Conservation (phyloP, 2,888 invertebrate species). For the Lochmaea capreae region DNA sequence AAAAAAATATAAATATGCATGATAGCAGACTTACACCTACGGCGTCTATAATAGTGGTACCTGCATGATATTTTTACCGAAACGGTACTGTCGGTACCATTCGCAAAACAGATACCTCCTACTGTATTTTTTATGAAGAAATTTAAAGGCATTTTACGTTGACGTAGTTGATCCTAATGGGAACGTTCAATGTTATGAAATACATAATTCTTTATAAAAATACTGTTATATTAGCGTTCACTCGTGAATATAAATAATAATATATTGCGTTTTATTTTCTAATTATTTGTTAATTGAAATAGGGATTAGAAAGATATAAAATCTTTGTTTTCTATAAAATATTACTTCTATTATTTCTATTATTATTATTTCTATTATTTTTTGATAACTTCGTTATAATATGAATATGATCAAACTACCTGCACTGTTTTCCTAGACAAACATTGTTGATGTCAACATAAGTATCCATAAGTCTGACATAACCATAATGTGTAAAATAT, state of each 20-base stretch:
- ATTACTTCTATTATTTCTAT: too few species aligned
- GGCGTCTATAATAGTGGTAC: conserved; percentile 24
- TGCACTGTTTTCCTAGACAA: too few species aligned
- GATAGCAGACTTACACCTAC: not conserved
- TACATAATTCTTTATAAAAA: not conserved
- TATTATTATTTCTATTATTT: too few species aligned
- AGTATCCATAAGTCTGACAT: too few species aligned
- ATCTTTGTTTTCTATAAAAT: too few species aligned
- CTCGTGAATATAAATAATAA: not conserved
- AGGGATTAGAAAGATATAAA: too few species aligned
- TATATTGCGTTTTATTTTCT: too few species aligned
- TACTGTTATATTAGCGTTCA: not conserved
- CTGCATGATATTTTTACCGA: conserved; percentile 15
- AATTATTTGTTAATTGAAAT: too few species aligned
- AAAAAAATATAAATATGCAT: not conserved
- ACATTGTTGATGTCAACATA: too few species aligned
- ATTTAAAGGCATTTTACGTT: not conserved
- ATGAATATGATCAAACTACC: too few species aligned
- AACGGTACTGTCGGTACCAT: conserved; percentile 21
- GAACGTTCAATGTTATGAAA: conserved; percentile 8
- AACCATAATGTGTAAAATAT: too few species aligned
- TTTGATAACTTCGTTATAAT: too few species aligned
- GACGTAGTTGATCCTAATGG: not conserved
- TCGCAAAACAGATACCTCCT: conserved; percentile 11
- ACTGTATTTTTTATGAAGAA: conserved; percentile 8